A percentile compares a stretch with the other conserved stretches of the same genome.
phyloP scores from a whole-genome alignment of 2,888 invertebrate genomes.

The Andrena dorsata region DNA sequence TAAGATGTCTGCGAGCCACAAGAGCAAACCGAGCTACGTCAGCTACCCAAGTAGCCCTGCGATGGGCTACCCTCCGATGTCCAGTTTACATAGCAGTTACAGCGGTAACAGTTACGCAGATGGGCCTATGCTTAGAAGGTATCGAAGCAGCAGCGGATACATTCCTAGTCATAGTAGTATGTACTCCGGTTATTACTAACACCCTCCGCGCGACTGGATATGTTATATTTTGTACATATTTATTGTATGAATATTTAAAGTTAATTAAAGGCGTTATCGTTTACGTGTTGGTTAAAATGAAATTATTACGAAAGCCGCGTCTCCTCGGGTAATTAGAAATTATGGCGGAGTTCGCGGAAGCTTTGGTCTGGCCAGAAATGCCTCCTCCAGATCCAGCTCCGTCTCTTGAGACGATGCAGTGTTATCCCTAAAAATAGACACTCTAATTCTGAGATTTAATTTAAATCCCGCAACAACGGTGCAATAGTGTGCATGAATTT shows the following conservation, averaged over 20 bases:
- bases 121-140: constrained; percentile 66
- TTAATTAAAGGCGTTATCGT: constrained; percentile 41
- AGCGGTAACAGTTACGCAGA: constrained; percentile 59
- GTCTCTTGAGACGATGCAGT: constrained; percentile 23
- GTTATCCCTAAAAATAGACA: constrained; percentile 49
- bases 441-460: background rate
- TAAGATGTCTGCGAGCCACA: constrained; percentile 70
- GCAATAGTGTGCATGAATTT: background rate
- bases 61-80: constrained; percentile 65
- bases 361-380: constrained; percentile 80
- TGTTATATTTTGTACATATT: constrained; percentile 60
- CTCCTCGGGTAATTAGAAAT: too few species aligned
- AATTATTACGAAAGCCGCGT: constrained; percentile 11
- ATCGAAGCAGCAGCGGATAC: constrained; percentile 61
- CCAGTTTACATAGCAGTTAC: constrained; percentile 59
- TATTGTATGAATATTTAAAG: constrained; percentile 55
- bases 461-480: constrained; percentile 17
- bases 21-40: constrained; percentile 66
- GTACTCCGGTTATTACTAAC: constrained; percentile 62
- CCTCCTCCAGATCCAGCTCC: constrained; percentile 68
- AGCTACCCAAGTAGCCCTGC: constrained; percentile 55
- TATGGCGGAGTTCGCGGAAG: constrained; percentile 78
- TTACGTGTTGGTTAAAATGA: constrained; percentile 63
- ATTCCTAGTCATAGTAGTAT: constrained; percentile 51
- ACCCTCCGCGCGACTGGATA: background rate